Conservation (phyloP, 2,888 invertebrate genomes). For the Invenusta paracnida region DNA sequence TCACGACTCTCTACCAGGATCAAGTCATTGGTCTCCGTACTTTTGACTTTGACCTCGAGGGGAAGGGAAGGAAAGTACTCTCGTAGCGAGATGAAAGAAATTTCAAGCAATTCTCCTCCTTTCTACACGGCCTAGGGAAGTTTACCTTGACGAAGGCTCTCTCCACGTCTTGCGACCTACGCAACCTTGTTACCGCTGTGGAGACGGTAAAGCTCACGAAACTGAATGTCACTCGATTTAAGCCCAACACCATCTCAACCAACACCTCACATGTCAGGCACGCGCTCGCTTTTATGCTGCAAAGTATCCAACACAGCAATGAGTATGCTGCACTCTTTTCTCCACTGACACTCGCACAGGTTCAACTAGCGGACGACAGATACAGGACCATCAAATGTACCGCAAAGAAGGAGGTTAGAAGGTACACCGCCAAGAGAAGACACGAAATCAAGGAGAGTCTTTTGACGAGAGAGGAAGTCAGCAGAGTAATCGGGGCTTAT, state of each 20-base stretch:
- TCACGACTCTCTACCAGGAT: neutral
- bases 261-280: neutral
- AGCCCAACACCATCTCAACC: neutral
- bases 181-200: neutral
- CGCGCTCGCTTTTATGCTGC: neutral
- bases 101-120: neutral
- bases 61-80: neutral
- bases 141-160: neutral
- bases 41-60: neutral
- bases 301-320: neutral
- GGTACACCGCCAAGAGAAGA: neutral
- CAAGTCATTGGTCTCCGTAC: neutral
- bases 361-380: neutral
- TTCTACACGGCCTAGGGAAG: neutral
- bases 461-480: neutral
- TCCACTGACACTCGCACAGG: neutral
- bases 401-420: neutral
- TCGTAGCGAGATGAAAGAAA: neutral
- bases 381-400: neutral
- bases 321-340: neutral
- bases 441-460: neutral
- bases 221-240: neutral
- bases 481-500: too few species aligned
- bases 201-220: neutral
- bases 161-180: neutral